Evolutionary conservation across 2,888 invertebrate species (phyloP).

Genomic region (Omphaloscelis lunosa): DNA sequence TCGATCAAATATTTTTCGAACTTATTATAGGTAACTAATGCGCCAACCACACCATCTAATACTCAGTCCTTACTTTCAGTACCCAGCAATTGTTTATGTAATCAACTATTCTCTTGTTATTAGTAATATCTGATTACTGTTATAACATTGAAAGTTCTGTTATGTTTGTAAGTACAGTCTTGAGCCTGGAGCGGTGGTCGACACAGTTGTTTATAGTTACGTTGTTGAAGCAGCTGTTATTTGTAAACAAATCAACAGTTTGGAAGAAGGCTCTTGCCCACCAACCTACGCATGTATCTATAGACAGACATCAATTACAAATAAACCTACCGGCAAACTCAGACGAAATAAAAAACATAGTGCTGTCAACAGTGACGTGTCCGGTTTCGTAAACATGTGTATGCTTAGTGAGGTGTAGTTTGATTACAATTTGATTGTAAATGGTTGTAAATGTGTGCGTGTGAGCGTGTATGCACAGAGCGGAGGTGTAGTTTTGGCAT

Average conservation of each 20-base stretch:
- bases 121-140: conserved; percentile 2
- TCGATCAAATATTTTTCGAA: too few relatives aligned
- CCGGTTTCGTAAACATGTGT: too few relatives aligned
- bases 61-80: not conserved
- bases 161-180: conserved; percentile 18
- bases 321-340: not conserved
- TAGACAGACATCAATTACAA: not conserved
- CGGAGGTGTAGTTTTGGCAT: too few relatives aligned
- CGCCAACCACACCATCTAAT: not conserved
- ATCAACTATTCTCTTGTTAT: not conserved
- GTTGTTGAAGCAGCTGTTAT: conserved; percentile 14
- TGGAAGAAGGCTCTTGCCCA: not conserved
- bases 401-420: too few relatives aligned
- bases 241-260: conserved; percentile 23
- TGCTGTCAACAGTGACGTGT: too few relatives aligned
- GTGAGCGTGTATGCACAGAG: too few relatives aligned
- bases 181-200: not conserved
- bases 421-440: too few relatives aligned
- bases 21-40: too few relatives aligned
- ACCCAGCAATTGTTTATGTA: not conserved
- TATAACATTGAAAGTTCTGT: conserved; percentile 20
- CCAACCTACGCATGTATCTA: not conserved
- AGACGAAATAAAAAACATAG: too few relatives aligned
- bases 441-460: too few relatives aligned
- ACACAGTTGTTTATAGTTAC: not conserved